Evolutionary conservation across 1,140 invertebrate species (phyloP).

Genomic region (Platorchestia sp.): DNA sequence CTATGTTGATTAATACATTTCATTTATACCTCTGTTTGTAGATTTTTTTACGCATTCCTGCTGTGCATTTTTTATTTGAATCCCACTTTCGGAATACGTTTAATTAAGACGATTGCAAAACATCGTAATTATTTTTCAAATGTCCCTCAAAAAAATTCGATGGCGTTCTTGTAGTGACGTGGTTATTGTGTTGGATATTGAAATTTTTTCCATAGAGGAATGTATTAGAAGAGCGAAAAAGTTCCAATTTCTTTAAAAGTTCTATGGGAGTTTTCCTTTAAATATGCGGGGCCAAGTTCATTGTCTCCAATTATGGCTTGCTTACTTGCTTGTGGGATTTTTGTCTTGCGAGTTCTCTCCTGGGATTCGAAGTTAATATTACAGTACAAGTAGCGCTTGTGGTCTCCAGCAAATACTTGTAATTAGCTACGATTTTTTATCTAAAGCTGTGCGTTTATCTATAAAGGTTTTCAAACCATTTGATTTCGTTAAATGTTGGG

Average conservation of each 20-base stretch:
- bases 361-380: neutral
- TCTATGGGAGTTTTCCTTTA: neutral
- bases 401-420: neutral
- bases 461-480: neutral
- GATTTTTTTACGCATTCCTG: neutral
- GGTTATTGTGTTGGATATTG: neutral
- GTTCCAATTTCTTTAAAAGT: neutral
- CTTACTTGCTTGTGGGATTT: neutral
- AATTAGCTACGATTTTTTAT: neutral
- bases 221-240: neutral
- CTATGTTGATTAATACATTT: neutral
- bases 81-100: neutral
- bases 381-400: no score
- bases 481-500: neutral
- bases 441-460: neutral
- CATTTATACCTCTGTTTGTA: neutral
- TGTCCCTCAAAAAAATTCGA: neutral
- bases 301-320: neutral
- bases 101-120: neutral
- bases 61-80: neutral
- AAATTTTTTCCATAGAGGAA: neutral
- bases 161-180: neutral
- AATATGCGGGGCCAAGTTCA: neutral
- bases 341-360: neutral
- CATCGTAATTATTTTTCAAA: neutral